These are phyloP conservation scores for rabbit (Oryctolagus cuniculus) DNA, from an alignment of 2,113 vertebrate species.

Conservation along the genomic window mOryCun1.1 NC_091445.1:17262001-17262500, in stretches of 20 bases:
- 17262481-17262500: conserved; percentile 69
- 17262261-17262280: conserved; percentile 91
- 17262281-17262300: conserved; percentile 81
- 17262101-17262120: conserved; percentile 98
- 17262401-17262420: conserved; percentile 73
- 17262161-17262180: conserved; percentile 92
- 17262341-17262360: conserved; percentile 75
- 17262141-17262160: conserved; percentile 94
- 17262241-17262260: conserved; percentile 95
- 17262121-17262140: conserved; percentile 96
- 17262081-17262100: conserved; percentile 98
- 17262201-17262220: conserved; percentile 97
- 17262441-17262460: conserved; percentile 74
- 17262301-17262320: conserved; percentile 77
- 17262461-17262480: conserved; percentile 68
- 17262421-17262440: conserved; percentile 74
- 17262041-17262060: conserved; percentile 85
- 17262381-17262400: conserved; percentile 67
- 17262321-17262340: conserved; percentile 56
- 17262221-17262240: conserved; percentile 93
- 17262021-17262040: conserved; percentile 69
- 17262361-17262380: conserved; percentile 62
- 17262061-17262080: conserved; percentile 91
- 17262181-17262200: conserved; percentile 94
- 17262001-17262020: conserved; percentile 62